Percentiles rank a stretch among this genome's conserved stretches.
phyloP scores from a whole-genome alignment of 2,888 invertebrate species.

The Gastrophysa polygoni region DNA sequence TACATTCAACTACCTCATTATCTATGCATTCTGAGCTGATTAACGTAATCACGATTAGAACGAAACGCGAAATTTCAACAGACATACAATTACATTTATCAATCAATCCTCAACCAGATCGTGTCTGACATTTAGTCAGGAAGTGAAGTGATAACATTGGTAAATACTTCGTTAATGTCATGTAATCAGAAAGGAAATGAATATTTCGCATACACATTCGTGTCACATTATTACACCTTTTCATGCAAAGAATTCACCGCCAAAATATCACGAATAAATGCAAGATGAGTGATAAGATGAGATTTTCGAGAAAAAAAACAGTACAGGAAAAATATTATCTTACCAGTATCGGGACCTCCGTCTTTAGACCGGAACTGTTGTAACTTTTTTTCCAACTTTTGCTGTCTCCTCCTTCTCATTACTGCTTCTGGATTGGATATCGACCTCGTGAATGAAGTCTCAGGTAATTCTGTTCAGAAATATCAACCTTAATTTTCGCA shows the following conservation, averaged over 20 bases:
- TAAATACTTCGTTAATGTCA: not conserved
- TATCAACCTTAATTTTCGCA: not conserved
- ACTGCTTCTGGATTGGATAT: conserved; percentile 99
- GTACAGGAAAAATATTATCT: too few relatives aligned
- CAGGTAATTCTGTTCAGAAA: conserved; percentile 78
- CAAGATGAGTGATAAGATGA: too few relatives aligned
- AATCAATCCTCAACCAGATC: not conserved
- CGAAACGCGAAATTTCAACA: not conserved
- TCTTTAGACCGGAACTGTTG: conserved; percentile 95
- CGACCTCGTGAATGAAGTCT: conserved; percentile 97
- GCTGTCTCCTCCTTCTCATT: conserved; percentile 94
- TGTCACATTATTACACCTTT: too few relatives aligned
- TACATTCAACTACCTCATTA: not conserved
- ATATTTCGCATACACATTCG: not conserved
- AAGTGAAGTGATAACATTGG: not conserved
- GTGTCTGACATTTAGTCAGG: not conserved
- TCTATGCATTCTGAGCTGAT: not conserved
- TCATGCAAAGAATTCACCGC: too few relatives aligned
- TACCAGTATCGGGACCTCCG: conserved; percentile 90
- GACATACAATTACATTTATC: not conserved
- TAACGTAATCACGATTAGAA: not conserved
- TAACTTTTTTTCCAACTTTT: conserved; percentile 88
- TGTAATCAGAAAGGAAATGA: not conserved
- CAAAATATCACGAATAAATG: too few relatives aligned
- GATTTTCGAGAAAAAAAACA: too few relatives aligned